phyloP scores from a whole-genome alignment of 2,888 invertebrate genomes.

The Heliconius erato region DNA sequence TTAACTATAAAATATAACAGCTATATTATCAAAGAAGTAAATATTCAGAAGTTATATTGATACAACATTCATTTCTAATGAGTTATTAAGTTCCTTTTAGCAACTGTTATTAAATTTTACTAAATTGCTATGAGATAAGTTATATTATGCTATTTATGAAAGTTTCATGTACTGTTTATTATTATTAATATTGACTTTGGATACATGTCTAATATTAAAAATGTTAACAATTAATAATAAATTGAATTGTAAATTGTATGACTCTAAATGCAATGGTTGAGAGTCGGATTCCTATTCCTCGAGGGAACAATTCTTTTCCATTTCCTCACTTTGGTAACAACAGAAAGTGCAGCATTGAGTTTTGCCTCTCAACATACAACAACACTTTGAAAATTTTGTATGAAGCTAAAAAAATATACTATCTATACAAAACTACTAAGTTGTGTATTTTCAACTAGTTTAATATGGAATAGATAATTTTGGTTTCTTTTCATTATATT shows the following conservation, averaged over 20 bases:
- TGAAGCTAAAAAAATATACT: background rate
- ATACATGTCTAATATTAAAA: background rate
- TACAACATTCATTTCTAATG: background rate
- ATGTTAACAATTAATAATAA: no score
- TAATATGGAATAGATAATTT: no score
- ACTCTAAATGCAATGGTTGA: background rate
- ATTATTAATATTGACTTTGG: background rate
- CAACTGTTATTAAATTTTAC: background rate
- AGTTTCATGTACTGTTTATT: background rate
- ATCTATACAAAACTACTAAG: background rate
- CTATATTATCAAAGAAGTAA: constrained; percentile 8
- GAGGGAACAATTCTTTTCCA: no score
- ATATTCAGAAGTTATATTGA: constrained; percentile 2
- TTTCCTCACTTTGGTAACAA: no score
- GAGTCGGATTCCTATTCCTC: no score
- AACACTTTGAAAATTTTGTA: background rate
- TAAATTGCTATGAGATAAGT: background rate
- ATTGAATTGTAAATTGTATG: no score
- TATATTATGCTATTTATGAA: constrained; percentile 15
- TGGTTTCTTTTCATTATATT: background rate
- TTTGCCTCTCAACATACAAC: background rate
- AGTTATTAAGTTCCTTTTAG: background rate
- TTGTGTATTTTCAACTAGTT: no score
- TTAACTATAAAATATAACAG: background rate
- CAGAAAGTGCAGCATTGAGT: no score